Conservation (phyloP, 64 coral and sea anemone genomes). For the Hydrozoanthus tunicans region DNA sequence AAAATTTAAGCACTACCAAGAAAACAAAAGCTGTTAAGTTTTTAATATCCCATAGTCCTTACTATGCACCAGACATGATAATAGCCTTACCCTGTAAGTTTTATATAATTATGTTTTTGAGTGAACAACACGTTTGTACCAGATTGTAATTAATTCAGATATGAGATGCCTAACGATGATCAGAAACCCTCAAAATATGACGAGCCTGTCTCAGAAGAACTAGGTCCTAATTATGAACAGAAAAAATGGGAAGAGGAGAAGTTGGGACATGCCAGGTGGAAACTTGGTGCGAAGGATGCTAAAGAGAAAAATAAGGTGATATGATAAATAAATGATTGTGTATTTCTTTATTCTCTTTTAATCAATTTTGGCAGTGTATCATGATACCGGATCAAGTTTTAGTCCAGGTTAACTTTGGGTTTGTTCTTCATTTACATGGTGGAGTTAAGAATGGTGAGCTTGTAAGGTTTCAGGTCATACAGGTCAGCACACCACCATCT, state of each 20-base stretch:
- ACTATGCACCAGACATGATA: no score
- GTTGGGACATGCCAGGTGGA: constrained; percentile 89
- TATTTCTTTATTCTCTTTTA: no score
- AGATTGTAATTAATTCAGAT: not conserved
- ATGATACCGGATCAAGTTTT: no score
- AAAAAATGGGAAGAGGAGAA: constrained; percentile 99
- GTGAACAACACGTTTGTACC: no score
- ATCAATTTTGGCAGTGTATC: no score
- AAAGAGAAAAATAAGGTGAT: constrained; percentile 92
- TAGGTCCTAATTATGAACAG: constrained; percentile 98
- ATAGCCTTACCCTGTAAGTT: no score
- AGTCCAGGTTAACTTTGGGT: no score
- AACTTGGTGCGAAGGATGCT: constrained; percentile 96
- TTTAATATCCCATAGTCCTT: no score
- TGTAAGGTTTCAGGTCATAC: not conserved
- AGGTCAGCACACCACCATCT: not conserved
- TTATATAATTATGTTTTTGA: no score
- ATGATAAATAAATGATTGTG: no score
- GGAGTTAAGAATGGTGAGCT: not conserved
- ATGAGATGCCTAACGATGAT: constrained; percentile 92
- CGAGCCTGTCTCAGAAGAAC: constrained; percentile 80
- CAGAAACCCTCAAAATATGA: constrained; percentile 95
- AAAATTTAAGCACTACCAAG: no score
- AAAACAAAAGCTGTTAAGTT: no score
- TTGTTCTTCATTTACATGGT: not conserved